phyloP scores from a whole-genome alignment of 2,797 vertebrate genomes.

The Todus mexicanus region DNA sequence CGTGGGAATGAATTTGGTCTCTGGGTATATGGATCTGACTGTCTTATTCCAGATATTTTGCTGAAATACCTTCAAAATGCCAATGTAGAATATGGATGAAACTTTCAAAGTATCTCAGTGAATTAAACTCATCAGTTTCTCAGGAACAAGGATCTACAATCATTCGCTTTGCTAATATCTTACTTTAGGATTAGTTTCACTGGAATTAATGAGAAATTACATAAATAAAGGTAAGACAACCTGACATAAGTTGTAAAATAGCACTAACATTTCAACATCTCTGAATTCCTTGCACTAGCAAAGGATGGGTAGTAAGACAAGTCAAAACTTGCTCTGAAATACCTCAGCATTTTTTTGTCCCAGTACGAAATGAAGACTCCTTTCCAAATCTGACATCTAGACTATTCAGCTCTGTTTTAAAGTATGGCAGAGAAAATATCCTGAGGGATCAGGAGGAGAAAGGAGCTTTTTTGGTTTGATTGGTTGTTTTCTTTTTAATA shows the following conservation, averaged over 20 bases:
- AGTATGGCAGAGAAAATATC: not conserved
- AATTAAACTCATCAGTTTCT: not conserved
- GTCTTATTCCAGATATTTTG: not conserved
- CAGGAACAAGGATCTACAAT: not conserved
- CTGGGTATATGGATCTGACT: not conserved
- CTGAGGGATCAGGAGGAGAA: not conserved
- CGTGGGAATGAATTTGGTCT: not conserved
- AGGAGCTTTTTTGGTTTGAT: not conserved
- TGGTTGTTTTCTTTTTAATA: not conserved
- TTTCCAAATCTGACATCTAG: not conserved
- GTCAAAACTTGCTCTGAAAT: not conserved
- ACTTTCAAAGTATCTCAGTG: not conserved
- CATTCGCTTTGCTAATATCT: not conserved
- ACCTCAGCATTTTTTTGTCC: not conserved
- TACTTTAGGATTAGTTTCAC: not conserved
- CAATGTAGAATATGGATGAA: not conserved
- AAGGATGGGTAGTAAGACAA: not conserved
- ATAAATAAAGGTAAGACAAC: not conserved
- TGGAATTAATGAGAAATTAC: constrained; percentile 24
- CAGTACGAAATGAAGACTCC: not conserved
- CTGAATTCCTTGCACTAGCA: not conserved
- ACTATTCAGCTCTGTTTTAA: not conserved
- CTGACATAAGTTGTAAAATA: not conserved
- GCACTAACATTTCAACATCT: not conserved
- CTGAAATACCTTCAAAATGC: constrained; percentile 11